Percentiles rank a stretch among this genome's conserved stretches.
Evolutionary conservation across 35 echinoderm and acorn worm species (phyloP).

Genomic region (Nesometra sesokonis): DNA sequence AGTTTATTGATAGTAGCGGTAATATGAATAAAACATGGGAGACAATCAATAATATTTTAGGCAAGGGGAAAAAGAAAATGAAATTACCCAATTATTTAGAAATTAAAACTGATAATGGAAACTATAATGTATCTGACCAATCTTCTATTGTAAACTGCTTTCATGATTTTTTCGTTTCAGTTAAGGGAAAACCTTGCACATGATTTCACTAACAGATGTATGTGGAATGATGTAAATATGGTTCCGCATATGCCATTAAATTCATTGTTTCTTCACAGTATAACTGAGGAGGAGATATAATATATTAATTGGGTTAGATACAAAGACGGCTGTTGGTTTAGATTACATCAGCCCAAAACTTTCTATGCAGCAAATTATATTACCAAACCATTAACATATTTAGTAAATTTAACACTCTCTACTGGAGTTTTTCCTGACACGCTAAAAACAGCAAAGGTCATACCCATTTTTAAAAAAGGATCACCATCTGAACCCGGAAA

Average conservation of each 20-base stretch:
- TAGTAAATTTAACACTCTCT: slow-evolving; percentile 5
- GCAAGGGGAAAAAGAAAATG: not conserved
- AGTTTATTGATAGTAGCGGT: not conserved
- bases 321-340: slow-evolving; percentile 2
- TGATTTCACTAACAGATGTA: not conserved
- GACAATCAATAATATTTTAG: not conserved
- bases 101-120: not conserved
- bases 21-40: slow-evolving; percentile 10
- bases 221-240: not conserved
- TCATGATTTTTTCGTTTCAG: not conserved
- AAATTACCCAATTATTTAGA: not conserved
- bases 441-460: slow-evolving; percentile 15
- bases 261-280: not conserved
- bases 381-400: not conserved
- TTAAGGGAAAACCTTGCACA: not conserved
- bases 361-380: not conserved
- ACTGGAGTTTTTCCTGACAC: not conserved
- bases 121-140: not conserved
- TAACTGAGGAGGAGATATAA: not conserved
- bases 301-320: not conserved
- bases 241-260: not conserved
- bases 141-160: not conserved
- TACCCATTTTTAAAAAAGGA: slow-evolving; percentile 25
- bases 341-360: slow-evolving; percentile 4
- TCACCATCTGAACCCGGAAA: slow-evolving; percentile 4